Base-by-base conservation (phyloP, 2,797 vertebrate species). In the Silurus lanzhouensis region DNA sequence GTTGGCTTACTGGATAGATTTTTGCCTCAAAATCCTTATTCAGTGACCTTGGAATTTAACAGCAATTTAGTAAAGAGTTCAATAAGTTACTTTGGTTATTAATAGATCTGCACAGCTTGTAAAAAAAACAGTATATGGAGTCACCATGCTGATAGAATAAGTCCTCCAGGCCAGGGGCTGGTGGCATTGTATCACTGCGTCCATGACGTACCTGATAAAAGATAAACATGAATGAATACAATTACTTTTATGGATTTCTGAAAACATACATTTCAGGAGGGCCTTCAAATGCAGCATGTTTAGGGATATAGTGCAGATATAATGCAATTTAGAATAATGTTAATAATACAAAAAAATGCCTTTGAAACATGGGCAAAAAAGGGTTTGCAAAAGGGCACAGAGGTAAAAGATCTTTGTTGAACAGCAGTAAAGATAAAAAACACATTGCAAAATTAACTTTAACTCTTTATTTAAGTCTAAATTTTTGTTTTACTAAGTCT, bases 121-220 rank as follows among this genome's bases (percentile, higher is more conserved):
- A 58, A 83, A 55, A 68, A 55, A 68, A 81, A 78, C 15, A 77
- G 31, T 57, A 57, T 58, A 15, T 82, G 52, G 17, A 38, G 31
- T 55, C 6, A 91, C 95, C 94, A 19, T 95, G 83, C 88, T 60
- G 88, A 90, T 94, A 95, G 87, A 96, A 94, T 6, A 96, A 92
- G 90, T 96, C 93, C 92, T 96, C 95, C 3, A 96, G 92, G 83
- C 95, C 95, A 0, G 95, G 95, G 79, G 94, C 93, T 15, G 90
- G 87, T 0, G 95, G 95, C 82, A 88, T 91, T 67, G 91, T 95
- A 91, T 94, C 93, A 3, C 93, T 94, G 22, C 91, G 91, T 72
- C 95, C 94, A 67, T 89, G 85, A 70, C 94, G 91, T 63, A 96
- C 94, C 95, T 96, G 46, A 67, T 90, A 91, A 87, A 12, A 87